Conservation (phyloP, 1,140 invertebrate species). For the Harlomillsia oculata region DNA sequence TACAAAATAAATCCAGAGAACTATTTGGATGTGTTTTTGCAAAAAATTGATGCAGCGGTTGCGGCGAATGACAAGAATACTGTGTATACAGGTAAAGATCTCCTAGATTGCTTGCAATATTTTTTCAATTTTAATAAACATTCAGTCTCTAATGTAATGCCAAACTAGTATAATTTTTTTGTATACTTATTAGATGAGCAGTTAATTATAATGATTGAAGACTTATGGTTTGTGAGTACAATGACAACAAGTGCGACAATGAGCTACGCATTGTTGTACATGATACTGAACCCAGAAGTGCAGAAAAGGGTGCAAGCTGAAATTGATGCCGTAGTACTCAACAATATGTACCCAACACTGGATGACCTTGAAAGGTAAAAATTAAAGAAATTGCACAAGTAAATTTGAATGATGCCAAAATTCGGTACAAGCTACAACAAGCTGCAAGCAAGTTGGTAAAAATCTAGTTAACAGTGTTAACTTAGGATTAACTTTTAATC, state of each 20-base stretch:
- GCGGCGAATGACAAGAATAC: background rate
- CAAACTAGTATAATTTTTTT: no score
- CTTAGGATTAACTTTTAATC: no score
- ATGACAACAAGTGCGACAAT: constrained; percentile 70
- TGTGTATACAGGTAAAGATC: constrained; percentile 1
- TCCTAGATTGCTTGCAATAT: no score
- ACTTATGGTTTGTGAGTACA: constrained; percentile 56
- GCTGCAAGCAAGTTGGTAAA: no score
- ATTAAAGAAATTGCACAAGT: no score
- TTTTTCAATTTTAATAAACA: no score
- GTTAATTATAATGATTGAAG: constrained; percentile 28
- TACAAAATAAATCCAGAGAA: constrained; percentile 55
- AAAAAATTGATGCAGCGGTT: constrained; percentile 21
- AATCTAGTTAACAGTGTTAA: no score
- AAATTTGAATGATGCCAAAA: no score
- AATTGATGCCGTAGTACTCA: constrained; percentile 62
- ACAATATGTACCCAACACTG: constrained; percentile 54
- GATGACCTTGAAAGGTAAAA: constrained; percentile 58
- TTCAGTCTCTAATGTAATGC: no score
- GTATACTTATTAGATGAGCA: no score
- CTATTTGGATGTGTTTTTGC: constrained; percentile 74
- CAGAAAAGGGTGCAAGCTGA: constrained; percentile 67
- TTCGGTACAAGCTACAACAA: no score
- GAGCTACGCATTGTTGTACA: constrained; percentile 63
- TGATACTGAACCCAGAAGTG: constrained; percentile 66